These are phyloP conservation scores for Orthosia gracilis DNA, from an alignment of 2,888 invertebrate genomes.

Conservation along the genomic window DNA sequence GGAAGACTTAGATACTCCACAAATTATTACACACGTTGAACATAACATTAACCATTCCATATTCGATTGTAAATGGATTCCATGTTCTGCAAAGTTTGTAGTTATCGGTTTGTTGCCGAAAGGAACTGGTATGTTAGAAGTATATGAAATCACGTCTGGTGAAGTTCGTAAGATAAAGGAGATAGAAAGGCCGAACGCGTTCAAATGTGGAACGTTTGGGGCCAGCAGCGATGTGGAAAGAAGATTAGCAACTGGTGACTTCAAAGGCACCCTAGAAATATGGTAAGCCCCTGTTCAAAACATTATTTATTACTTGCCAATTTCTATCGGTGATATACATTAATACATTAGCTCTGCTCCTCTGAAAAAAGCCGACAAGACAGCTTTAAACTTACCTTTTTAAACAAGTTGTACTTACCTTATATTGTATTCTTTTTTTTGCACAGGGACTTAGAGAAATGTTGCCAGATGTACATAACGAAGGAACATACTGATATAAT, in stretches of 20 bases:
- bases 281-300: constrained; percentile 91
- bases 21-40: constrained; percentile 97
- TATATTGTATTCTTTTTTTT: neutral
- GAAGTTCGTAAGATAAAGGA: constrained; percentile 93
- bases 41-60: constrained; percentile 96
- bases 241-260: constrained; percentile 97
- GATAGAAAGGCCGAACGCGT: constrained; percentile 95
- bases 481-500: constrained; percentile 96
- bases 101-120: constrained; percentile 96
- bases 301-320: neutral
- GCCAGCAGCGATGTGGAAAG: constrained; percentile 96
- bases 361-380: neutral
- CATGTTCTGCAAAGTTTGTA: constrained; percentile 98
- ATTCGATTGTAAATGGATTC: constrained; percentile 99
- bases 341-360: neutral
- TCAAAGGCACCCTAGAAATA: constrained; percentile 95
- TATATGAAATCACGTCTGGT: constrained; percentile 94
- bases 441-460: constrained; percentile 95
- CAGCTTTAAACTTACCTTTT: neutral
- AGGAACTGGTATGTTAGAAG: constrained; percentile 96
- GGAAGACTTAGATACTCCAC: constrained; percentile 94
- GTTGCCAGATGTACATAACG: constrained; percentile 94
- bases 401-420: neutral
- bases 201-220: constrained; percentile 98
- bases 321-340: too few species aligned